Base-by-base conservation (phyloP, 1,140 invertebrate species). In the Dysdera silvatica region DNA sequence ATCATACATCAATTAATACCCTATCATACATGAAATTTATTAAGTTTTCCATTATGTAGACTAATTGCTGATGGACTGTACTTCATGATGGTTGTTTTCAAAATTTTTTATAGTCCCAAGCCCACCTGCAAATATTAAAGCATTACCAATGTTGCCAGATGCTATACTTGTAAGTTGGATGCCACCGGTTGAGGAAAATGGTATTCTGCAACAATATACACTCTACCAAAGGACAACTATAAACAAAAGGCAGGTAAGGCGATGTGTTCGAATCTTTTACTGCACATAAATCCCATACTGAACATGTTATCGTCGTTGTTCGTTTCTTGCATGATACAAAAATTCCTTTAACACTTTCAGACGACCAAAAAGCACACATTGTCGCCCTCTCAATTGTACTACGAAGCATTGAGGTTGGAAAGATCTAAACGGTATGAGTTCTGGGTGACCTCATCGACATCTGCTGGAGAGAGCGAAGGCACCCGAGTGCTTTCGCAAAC, bases 151-250 rank as follows among this genome's bases (percentile, higher is more conserved):
- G 85, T 91, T 91, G 37, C 81, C 82, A 24, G 90, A 91, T 72
- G 88, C 89, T 1, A 92, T 97, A 71, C 79, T 96, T 2, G 87
- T 95, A 0, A 91, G 89, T 14, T 98, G 95, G 95, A 84, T 88
- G 70, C 87, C 89, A 66, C 94, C 95, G 48, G 82, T 84, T 71
- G 86, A 91, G 71, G 89, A 90, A 24, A 98, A 97, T 74, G 95
- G 94, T n/a, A 83, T 94, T 43, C 86, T 97, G 54, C 89, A 84
- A 12, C 89, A 94, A 73, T 97, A 96, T 76, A 94, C 89, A 28
- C 85, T 97, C 3, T 96, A 96, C 77, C 63, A 70, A 49, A 61
- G 65, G 23, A 56, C 52, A 0, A 61, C 63, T 20, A 14, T 41
- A 12, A 57, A 57, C 23, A 40, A 37, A 8, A 47, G 56, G 18